Evolutionary conservation across 2,888 invertebrate species (phyloP).

Genomic region (Pollenia griseotomentosa): DNA sequence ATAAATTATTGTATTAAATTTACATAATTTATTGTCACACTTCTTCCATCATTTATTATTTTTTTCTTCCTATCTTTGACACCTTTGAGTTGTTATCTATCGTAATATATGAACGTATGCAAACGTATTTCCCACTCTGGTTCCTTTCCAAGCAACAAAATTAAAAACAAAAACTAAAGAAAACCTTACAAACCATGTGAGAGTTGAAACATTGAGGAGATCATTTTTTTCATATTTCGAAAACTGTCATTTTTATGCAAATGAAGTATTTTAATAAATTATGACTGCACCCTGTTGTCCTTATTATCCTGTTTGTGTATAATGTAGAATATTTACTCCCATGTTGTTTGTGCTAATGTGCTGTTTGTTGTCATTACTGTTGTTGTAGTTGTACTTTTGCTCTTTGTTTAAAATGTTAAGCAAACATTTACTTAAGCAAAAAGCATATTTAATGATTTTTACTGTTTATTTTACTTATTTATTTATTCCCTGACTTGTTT

Average conservation of each 20-base stretch:
- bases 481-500: neutral
- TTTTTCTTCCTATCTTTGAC: neutral
- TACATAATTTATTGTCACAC: conserved; percentile 41
- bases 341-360: neutral
- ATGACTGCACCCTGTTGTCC: conserved; percentile 71
- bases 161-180: no score
- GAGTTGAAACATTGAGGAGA: conserved; percentile 11
- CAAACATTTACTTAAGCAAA: conserved; percentile 57
- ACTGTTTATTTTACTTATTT: conserved; percentile 8
- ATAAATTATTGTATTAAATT: conserved; percentile 34
- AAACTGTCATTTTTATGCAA: conserved; percentile 70
- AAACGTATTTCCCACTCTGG: neutral
- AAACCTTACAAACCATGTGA: conserved; percentile 15
- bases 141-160: conserved; percentile 9
- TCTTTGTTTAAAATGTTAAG: conserved; percentile 34
- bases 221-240: conserved; percentile 28
- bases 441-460: conserved; percentile 47
- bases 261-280: conserved; percentile 71
- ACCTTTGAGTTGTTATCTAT: conserved; percentile 6
- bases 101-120: neutral
- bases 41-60: neutral
- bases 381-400: neutral
- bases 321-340: neutral
- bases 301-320: conserved; percentile 32
- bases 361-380: conserved; percentile 11